Evolutionary conservation across 2,888 invertebrate genomes (phyloP).

Genomic region (Trisateles emortualis): DNA sequence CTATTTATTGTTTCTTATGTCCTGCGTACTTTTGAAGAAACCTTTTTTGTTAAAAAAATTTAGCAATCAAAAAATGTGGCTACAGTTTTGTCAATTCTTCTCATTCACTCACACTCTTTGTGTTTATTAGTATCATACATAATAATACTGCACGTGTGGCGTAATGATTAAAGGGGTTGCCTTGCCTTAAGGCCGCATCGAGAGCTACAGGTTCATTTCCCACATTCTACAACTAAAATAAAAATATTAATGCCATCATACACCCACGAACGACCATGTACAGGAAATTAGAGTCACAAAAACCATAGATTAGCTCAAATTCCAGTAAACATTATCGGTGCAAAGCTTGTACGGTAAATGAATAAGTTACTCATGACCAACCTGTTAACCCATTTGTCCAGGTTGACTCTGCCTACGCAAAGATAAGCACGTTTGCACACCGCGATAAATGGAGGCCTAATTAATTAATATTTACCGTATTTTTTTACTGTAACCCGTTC

Average conservation of each 20-base stretch:
- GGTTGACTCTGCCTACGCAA: constrained; percentile 35
- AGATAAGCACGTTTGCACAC: constrained; percentile 38
- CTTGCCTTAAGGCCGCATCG: too few species aligned
- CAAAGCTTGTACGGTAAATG: constrained; percentile 21
- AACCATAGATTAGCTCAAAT: not conserved
- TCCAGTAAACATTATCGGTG: not conserved
- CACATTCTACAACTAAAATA: not conserved
- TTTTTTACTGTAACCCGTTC: constrained; percentile 33
- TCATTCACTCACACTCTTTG: too few species aligned
- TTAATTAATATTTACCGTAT: constrained; percentile 47
- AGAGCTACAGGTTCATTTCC: too few species aligned
- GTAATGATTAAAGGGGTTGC: too few species aligned
- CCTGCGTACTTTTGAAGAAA: too few species aligned
- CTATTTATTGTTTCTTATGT: too few species aligned
- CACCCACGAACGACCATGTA: not conserved
- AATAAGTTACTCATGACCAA: constrained; percentile 36
- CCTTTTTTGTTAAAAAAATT: too few species aligned
- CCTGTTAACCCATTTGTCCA: constrained; percentile 43
- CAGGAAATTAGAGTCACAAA: not conserved
- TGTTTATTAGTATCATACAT: too few species aligned
- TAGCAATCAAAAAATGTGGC: too few species aligned
- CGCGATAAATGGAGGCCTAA: constrained; percentile 34
- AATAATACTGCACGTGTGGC: too few species aligned
- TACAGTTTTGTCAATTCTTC: too few species aligned
- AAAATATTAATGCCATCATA: not conserved